Evolutionary conservation across 2,888 invertebrate genomes (phyloP).

Genomic region (Andrena fulva): DNA sequence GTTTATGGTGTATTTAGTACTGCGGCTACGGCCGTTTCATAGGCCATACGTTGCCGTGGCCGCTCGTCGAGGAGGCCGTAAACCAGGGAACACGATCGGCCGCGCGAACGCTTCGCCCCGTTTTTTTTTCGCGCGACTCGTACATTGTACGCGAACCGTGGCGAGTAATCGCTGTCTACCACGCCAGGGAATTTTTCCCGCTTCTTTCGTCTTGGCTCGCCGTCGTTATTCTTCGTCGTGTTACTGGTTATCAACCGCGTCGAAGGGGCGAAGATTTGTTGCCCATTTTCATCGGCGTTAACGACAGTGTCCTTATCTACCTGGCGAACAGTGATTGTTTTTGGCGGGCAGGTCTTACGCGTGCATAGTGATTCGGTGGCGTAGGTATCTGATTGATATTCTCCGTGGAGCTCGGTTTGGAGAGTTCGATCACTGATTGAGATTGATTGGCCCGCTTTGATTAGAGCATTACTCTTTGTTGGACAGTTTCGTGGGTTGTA

Average conservation of each 20-base stretch:
- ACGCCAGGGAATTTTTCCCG: not conserved
- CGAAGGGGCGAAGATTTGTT: constrained; percentile 20
- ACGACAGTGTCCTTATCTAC: constrained; percentile 1
- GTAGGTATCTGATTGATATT: not conserved
- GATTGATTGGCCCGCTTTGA: not conserved
- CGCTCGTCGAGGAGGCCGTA: constrained; percentile 50
- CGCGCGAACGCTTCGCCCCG: constrained; percentile 25
- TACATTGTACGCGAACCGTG: constrained; percentile 29
- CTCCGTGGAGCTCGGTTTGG: not conserved
- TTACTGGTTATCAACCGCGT: constrained; percentile 15
- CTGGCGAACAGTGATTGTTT: constrained; percentile 5
- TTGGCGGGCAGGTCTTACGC: not conserved
- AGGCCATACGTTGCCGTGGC: constrained; percentile 71
- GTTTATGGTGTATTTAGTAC: constrained; percentile 79
- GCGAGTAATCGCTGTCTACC: constrained; percentile 40
- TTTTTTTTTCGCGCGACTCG: constrained; percentile 47
- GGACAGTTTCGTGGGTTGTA: not conserved
- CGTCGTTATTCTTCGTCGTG: not conserved
- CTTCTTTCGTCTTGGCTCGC: not conserved
- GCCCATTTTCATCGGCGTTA: constrained; percentile 15
- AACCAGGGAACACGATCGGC: constrained; percentile 50
- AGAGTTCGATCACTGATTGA: not conserved
- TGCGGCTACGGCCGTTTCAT: constrained; percentile 75
- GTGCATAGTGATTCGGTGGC: not conserved
- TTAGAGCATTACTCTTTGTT: not conserved